phyloP scores from a whole-genome alignment of 2,113 vertebrate genomes.

The Chloebia gouldiae region DNA sequence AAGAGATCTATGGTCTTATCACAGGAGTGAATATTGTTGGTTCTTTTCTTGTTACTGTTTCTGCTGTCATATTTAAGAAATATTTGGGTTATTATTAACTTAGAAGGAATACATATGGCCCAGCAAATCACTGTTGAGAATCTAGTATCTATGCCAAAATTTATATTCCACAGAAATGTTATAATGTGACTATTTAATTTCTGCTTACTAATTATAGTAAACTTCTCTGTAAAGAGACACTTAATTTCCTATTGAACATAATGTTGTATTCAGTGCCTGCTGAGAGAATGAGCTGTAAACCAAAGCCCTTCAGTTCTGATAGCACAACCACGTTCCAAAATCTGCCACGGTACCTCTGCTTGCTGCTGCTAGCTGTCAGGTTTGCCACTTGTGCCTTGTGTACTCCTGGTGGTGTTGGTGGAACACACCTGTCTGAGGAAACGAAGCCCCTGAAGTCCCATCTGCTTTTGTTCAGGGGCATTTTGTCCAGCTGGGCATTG shows the following conservation, averaged over 20 bases:
- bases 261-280: not conserved
- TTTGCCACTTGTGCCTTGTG: not conserved
- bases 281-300: not conserved
- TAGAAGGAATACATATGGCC: not conserved
- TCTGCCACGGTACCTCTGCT: rapidly evolving
- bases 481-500: not conserved
- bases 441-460: not conserved
- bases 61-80: not conserved
- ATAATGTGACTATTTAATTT: not conserved
- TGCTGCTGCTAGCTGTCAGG: not conserved
- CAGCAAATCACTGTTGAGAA: not conserved
- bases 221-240: not conserved
- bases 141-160: not conserved
- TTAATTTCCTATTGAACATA: not conserved
- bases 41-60: not conserved
- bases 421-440: rapidly evolving
- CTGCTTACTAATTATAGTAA: not conserved
- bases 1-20: not conserved
- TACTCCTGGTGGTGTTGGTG: rapidly evolving
- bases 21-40: not conserved
- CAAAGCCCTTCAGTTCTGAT: not conserved
- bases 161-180: not conserved
- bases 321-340: rapidly evolving
- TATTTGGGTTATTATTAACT: not conserved
- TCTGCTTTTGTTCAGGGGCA: not conserved